Percentiles rank a stretch among this genome's conserved stretches.
These are phyloP conservation scores for Callionymus lyra DNA, from an alignment of 2,113 vertebrate species.

Conservation along the genomic window DNA sequence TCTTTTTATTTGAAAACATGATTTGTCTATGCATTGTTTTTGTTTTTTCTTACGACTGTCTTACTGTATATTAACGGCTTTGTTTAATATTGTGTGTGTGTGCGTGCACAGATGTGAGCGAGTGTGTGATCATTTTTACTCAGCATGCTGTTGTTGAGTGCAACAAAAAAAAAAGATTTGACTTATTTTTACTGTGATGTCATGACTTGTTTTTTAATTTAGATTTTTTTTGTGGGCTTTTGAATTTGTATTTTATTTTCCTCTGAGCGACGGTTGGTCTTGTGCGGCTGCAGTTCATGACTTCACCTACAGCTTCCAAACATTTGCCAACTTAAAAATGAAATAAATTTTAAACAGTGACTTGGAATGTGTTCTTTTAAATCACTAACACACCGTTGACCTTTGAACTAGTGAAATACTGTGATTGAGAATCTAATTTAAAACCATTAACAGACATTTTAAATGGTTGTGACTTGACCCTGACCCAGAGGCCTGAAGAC, in stretches of 20 bases:
- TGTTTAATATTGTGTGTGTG: constrained; percentile 28
- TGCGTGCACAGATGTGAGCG: constrained; percentile 7
- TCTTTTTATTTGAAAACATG: constrained; percentile 55
- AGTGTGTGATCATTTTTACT: constrained; percentile 26
- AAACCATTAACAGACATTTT: no score
- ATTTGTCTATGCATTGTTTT: constrained; percentile 65
- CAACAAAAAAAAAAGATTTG: no score
- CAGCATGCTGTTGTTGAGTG: constrained; percentile 43
- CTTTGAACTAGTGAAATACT: no score
- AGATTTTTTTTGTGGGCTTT: not conserved
- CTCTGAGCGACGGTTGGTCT: constrained; percentile 44
- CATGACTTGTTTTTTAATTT: constrained; percentile 31
- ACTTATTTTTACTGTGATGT: constrained; percentile 60
- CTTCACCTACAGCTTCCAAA: constrained; percentile 71
- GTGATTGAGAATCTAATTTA: no score
- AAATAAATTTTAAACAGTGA: constrained; percentile 62
- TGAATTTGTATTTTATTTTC: constrained; percentile 32
- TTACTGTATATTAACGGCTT: constrained; percentile 47
- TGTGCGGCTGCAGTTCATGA: constrained; percentile 61
- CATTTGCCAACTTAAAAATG: constrained; percentile 69
- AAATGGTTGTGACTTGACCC: no score
- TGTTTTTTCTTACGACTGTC: constrained; percentile 39
- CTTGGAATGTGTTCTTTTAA: not conserved
- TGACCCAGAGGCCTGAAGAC: no score
- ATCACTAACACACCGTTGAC: no score